A percentile compares a stretch with the other conserved stretches of the same genome.
Conservation (phyloP, 2,113 vertebrate genomes). For the Polypterus bichir region DNA sequence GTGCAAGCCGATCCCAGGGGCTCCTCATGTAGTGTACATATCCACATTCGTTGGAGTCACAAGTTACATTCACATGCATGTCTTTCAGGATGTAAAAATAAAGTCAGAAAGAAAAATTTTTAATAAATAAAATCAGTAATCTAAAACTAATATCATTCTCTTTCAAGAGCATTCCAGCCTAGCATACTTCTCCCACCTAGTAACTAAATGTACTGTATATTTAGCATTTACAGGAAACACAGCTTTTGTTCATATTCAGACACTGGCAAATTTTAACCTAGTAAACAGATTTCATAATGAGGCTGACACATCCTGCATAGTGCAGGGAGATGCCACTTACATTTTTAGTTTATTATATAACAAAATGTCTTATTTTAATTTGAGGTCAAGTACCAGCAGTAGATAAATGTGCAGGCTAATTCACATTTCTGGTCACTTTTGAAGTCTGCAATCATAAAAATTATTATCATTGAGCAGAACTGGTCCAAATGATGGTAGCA, state of each 20-base stretch:
- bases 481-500: constrained; percentile 62
- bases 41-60: no score
- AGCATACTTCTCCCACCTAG: no score
- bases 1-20: no score
- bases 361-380: constrained; percentile 78
- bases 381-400: constrained; percentile 69
- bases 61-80: no score
- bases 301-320: constrained; percentile 11
- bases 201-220: no score
- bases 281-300: not conserved
- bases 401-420: constrained; percentile 69
- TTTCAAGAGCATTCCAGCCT: no score
- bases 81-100: no score
- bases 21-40: no score
- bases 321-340: constrained; percentile 64
- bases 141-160: no score
- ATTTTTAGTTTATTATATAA: constrained; percentile 72
- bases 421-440: constrained; percentile 63
- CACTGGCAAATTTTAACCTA: not conserved
- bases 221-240: no score
- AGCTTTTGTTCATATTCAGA: not conserved
- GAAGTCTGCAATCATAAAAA: constrained; percentile 87
- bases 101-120: no score
- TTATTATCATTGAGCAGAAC: constrained; percentile 77
- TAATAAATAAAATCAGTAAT: no score